Evolutionary conservation across 2,113 vertebrate genomes (phyloP), one percentile per base, ranked within the genome.

Genomic region (Corythornis cristatus): DNA sequence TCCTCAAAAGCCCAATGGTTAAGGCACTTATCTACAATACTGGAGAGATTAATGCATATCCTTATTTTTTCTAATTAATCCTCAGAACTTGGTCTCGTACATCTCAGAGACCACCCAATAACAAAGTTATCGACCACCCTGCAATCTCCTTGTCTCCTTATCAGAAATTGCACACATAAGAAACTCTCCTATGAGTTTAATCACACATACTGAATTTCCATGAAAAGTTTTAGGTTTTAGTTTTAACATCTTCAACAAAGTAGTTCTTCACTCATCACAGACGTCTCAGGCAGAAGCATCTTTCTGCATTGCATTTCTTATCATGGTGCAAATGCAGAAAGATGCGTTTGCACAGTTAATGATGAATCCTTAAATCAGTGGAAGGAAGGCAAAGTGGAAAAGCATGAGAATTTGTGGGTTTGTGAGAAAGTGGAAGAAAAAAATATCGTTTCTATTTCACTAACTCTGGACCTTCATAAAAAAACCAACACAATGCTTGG

Each of bases 401-500:
- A 65, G 75, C 89, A 95, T 83, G 79, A 83, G 75, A 94, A 86
- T 16, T 61, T 81, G 40, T 21, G 40, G 29, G 35, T 54, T 64
- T 93, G 81, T 80, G 65, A 89, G 85, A 94, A 95, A 95, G 60
- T 10, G 22, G 40, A 86, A 48, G 64, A 40, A 90, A 50, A 88
- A 93, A 73, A 80, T 65, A 86, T 77, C 72, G 15, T 91, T 67
- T 85, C 74, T 64, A 51, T 86, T 92, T 89, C 89, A 85, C 75
- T 78, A 50, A 83, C 61, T 83, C 78, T 86, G 60, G 51, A 77
- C 51, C 54, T 89, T 83, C 43, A 6, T 42, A 87, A 93, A 88
- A 90, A 76, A 65, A 2, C 12, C 65, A 86, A 43, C 79, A 95
- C 91, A 96, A 95, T 95, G 89, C 84, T 88, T 66, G 85, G 75